Conservation (phyloP, 2,797 vertebrate genomes). For the Sebastes taczanowskii region DNA sequence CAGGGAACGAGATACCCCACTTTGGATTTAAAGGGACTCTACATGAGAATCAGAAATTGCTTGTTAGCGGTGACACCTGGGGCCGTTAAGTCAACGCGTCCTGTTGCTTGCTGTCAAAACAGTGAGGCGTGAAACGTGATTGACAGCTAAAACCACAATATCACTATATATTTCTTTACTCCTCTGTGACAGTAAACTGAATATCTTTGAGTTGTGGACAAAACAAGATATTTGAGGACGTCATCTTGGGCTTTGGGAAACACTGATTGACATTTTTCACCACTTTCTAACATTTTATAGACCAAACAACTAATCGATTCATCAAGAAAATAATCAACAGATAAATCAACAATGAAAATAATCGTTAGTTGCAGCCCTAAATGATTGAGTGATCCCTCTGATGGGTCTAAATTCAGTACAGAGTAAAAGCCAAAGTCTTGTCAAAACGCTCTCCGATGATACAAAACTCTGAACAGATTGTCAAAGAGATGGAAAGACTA, state of each 20-base stretch:
- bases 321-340: neutral
- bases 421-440: conserved; percentile 24
- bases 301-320: neutral
- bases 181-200: neutral
- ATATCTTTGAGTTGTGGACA: neutral
- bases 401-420: conserved; percentile 50
- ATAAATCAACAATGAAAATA: neutral
- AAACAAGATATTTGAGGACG: too few species aligned
- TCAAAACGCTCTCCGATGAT: conserved; percentile 24
- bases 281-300: neutral
- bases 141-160: too few species aligned
- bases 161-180: too few species aligned
- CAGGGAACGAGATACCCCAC: neutral
- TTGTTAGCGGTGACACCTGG: too few species aligned
- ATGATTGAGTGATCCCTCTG: conserved; percentile 48
- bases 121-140: too few species aligned
- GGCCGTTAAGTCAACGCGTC: too few species aligned
- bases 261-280: neutral
- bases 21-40: neutral
- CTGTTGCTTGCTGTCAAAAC: too few species aligned
- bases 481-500: conserved; percentile 12
- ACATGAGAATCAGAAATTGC: too few species aligned
- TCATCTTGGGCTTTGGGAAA: neutral
- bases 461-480: conserved; percentile 31
- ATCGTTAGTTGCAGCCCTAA: neutral